Evolutionary conservation across 2,113 vertebrate genomes (phyloP), one percentile per base, ranked within the genome.

Genomic region (Pomatorhinus ruficollis): DNA sequence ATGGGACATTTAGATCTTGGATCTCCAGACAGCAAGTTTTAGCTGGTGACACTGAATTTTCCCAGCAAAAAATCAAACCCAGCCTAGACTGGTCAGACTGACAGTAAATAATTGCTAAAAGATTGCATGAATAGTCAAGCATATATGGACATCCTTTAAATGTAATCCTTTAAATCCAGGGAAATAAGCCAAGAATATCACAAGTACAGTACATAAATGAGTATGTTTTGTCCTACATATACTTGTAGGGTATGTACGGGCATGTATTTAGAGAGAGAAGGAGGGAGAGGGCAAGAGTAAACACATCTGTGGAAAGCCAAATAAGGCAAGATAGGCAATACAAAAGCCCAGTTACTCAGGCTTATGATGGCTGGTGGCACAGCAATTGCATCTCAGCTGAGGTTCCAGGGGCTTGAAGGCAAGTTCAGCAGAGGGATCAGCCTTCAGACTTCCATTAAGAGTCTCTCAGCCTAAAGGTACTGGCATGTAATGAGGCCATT

Each of bases 271-370:
- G 72, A 86, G 42, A 74, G 31, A 50, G 45, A n/a, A 50, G 37
- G 35, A 25, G 53, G 20, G 33, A 83, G 59, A 72, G 19, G 9
- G 35, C 42, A 83, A 77, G 71, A 86, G 35, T 72, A 93, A 89
- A 92, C 49, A 72, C 37, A 76, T 44, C 74, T 56, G 45, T 79
- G 61, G 70, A 75, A 90, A 92, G 65, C 83, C 83, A 87, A 92
- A 90, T 90, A 89, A 92, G 80, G 91, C 60, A 95, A 93, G 68
- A 23, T 11, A 90, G 75, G 45, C 81, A 91, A 54, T 8, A 44
- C 33, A 54, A 45, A 83, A 90, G 30, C 70, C 28, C 11, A 9
- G 1, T 66, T 65, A 31, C 68, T 42, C 12, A 72, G 70, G 37
- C 45, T 76, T 31, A 39, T 44, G n/a, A 74, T 80, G 57, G n/a